Conservation (phyloP, 2,888 invertebrate species). For the Plusia festucae region DNA sequence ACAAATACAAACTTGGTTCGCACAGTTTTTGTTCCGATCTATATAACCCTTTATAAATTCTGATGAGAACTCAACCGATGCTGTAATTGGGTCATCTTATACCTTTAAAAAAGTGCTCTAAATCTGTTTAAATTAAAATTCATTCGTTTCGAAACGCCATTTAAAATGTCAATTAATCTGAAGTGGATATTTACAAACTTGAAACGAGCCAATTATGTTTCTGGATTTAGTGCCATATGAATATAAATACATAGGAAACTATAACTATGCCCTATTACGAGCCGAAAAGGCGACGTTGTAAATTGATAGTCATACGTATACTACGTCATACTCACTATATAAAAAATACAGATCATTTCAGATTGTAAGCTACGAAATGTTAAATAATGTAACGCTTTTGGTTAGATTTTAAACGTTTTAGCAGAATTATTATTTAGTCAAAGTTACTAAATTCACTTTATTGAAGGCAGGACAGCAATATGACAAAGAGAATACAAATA, state of each 20-base stretch:
- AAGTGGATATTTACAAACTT: conserved; percentile 4
- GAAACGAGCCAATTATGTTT: neutral
- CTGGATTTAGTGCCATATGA: neutral
- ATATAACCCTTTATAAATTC: neutral
- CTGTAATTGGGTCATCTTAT: neutral
- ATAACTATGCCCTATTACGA: neutral
- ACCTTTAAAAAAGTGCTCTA: neutral
- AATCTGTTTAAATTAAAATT: conserved; percentile 4
- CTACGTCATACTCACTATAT: too few species aligned
- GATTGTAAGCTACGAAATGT: too few species aligned
- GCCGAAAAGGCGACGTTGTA: too few species aligned
- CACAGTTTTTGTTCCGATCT: neutral
- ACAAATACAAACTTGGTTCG: neutral
- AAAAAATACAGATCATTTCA: too few species aligned
- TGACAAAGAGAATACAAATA: too few species aligned
- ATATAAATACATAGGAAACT: neutral
- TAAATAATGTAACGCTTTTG: too few species aligned
- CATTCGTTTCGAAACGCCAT: neutral
- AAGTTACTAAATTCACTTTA: too few species aligned
- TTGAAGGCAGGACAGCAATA: too few species aligned
- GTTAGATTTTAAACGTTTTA: too few species aligned
- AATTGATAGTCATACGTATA: too few species aligned
- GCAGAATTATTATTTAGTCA: too few species aligned
- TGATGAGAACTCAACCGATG: neutral
- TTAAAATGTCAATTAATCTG: conserved; percentile 2